A percentile compares a stretch with the other conserved stretches of the same genome.
Conservation (phyloP, 2,888 invertebrate species). For the Temnothorax rugatulus region DNA sequence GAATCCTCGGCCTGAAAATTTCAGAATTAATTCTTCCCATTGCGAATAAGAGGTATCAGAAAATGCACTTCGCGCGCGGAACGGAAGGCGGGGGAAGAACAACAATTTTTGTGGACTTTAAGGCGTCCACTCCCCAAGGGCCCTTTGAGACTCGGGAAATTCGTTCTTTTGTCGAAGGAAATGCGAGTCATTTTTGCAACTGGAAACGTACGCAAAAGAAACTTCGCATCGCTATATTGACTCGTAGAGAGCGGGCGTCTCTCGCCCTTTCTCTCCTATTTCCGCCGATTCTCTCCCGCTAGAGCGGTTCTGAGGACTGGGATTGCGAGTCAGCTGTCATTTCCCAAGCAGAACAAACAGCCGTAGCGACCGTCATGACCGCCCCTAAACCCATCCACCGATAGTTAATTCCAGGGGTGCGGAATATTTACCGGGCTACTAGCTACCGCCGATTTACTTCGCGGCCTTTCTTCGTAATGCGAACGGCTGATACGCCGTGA, state of each 20-base stretch:
- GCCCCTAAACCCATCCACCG: constrained; percentile 74
- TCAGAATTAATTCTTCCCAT: constrained; percentile 27
- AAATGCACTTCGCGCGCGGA: not conserved
- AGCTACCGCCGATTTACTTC: constrained; percentile 68
- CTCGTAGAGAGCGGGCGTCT: not conserved
- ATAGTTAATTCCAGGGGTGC: constrained; percentile 72
- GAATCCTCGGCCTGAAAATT: constrained; percentile 16
- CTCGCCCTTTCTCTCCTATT: constrained; percentile 46
- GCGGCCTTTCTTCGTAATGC: not conserved
- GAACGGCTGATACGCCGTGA: constrained; percentile 10
- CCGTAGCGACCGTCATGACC: constrained; percentile 75
- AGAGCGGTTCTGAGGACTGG: constrained; percentile 72
- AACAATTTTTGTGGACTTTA: constrained; percentile 33
- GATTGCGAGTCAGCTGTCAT: constrained; percentile 79
- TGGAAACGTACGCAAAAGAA: constrained; percentile 36
- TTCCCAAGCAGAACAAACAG: constrained; percentile 79
- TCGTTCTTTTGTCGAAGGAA: constrained; percentile 27
- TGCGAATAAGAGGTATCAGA: constrained; percentile 1
- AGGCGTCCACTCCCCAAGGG: not conserved
- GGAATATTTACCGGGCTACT: constrained; percentile 75
- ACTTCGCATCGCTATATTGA: constrained; percentile 37
- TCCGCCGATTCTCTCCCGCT: constrained; percentile 51
- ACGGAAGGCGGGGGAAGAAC: not conserved
- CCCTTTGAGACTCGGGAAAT: not conserved
- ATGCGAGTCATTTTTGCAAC: constrained; percentile 38